Conservation (phyloP, 1,140 invertebrate species). For the Danaus melanippus region DNA sequence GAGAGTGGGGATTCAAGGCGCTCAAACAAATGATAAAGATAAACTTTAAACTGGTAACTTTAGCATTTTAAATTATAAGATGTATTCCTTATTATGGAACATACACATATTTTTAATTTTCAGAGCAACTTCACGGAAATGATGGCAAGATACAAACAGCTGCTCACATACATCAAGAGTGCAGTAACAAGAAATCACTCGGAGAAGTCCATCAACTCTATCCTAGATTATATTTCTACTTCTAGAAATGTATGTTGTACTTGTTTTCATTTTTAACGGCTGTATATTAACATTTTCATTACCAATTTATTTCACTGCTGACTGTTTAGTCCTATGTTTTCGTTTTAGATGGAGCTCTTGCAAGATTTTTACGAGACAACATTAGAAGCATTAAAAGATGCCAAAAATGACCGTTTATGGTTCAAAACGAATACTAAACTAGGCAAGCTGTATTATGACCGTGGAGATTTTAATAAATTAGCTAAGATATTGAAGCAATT, state of each 20-base stretch:
- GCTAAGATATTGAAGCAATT: slow-evolving; percentile 98
- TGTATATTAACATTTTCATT: too few relatives aligned
- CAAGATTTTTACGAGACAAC: slow-evolving; percentile 99
- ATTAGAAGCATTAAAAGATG: slow-evolving; percentile 97
- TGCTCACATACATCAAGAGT: slow-evolving; percentile 98
- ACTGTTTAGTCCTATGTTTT: background rate
- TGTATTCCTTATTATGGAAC: slow-evolving; percentile 13
- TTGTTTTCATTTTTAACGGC: background rate
- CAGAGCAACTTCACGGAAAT: slow-evolving; percentile 96
- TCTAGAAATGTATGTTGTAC: slow-evolving; percentile 91
- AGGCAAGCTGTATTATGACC: slow-evolving; percentile 98
- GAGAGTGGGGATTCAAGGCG: slow-evolving; percentile 99
- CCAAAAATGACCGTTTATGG: slow-evolving; percentile 99
- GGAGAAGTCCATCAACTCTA: slow-evolving; percentile 99
- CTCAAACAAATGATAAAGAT: slow-evolving; percentile 99
- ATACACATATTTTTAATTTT: slow-evolving; percentile 39
- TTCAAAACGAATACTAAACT: slow-evolving; percentile 99
- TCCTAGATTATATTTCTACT: slow-evolving; percentile 99
- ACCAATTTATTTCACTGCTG: too few relatives aligned
- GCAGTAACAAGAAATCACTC: slow-evolving; percentile 99
- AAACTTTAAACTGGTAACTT: slow-evolving; percentile 94
- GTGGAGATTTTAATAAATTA: slow-evolving; percentile 94
- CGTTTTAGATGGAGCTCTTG: slow-evolving; percentile 93
- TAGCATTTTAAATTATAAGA: slow-evolving; percentile 5
- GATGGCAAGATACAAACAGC: slow-evolving; percentile 97